Conservation (phyloP, 2,797 vertebrate species). For the Crypturellus tataupa region DNA sequence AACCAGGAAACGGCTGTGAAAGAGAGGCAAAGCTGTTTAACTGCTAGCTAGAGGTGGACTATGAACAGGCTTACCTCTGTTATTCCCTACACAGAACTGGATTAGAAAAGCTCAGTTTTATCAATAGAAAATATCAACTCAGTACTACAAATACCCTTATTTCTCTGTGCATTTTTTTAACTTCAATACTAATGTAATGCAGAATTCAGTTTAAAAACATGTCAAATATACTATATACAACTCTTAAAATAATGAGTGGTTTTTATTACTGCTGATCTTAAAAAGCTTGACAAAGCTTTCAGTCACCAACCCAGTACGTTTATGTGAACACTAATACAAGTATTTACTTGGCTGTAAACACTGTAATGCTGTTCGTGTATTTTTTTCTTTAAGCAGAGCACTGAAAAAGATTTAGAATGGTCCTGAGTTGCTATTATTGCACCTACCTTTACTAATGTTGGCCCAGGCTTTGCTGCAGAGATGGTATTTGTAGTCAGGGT, state of each 20-base stretch:
- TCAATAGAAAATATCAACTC: background rate
- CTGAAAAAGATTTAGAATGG: background rate
- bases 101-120: background rate
- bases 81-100: background rate
- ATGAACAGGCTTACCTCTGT: background rate
- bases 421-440: background rate
- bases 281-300: background rate
- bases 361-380: fast-evolving
- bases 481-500: conserved; percentile 74
- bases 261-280: background rate
- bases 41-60: background rate
- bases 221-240: background rate
- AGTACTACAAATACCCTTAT: background rate
- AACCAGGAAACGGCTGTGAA: background rate
- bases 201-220: background rate
- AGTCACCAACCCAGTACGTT: background rate
- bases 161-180: background rate
- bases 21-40: background rate
- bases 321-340: background rate
- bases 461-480: conserved; percentile 82
- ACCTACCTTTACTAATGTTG: conserved; percentile 91
- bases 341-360: background rate
- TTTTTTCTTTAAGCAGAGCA: background rate
- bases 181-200: background rate
- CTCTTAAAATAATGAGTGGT: background rate